These are phyloP conservation scores for Ladona fulva DNA, from an alignment of 1,140 invertebrate species.

Conservation along the genomic window DNA sequence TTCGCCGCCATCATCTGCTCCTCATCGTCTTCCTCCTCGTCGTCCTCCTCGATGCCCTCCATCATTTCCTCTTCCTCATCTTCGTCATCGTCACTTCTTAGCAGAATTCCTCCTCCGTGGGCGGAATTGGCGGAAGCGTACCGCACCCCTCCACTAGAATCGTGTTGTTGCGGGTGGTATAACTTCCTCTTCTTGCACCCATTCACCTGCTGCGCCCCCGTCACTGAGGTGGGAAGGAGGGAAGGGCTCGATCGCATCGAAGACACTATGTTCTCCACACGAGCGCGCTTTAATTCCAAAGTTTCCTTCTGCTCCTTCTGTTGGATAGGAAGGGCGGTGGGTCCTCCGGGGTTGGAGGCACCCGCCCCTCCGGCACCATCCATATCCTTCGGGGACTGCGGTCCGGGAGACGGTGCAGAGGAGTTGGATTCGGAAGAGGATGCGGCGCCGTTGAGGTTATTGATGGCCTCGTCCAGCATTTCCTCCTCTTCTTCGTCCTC, in stretches of 20 bases:
- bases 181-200: conserved; percentile 93
- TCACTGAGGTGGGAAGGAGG: conserved; percentile 42
- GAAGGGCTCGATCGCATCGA: conserved; percentile 76
- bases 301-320: conserved; percentile 26
- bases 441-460: conserved; percentile 12
- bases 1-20: conserved; percentile 34
- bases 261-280: conserved; percentile 90
- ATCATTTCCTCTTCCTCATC: conserved; percentile 64
- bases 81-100: conserved; percentile 43
- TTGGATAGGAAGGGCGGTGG: neutral
- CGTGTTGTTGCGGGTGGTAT: conserved; percentile 93
- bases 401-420: neutral
- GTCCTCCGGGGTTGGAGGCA: conserved; percentile 31
- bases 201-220: conserved; percentile 50
- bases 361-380: conserved; percentile 36
- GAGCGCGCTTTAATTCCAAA: conserved; percentile 74
- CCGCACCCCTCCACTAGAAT: conserved; percentile 54
- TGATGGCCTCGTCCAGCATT: neutral
- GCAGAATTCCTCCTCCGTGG: conserved; percentile 35
- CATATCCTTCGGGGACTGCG: neutral
- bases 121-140: conserved; percentile 39
- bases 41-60: conserved; percentile 65
- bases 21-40: conserved; percentile 30
- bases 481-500: neutral
- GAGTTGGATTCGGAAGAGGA: neutral